Evolutionary conservation across 2,797 vertebrate genomes (phyloP).

Genomic region (Simalia tracyae): DNA sequence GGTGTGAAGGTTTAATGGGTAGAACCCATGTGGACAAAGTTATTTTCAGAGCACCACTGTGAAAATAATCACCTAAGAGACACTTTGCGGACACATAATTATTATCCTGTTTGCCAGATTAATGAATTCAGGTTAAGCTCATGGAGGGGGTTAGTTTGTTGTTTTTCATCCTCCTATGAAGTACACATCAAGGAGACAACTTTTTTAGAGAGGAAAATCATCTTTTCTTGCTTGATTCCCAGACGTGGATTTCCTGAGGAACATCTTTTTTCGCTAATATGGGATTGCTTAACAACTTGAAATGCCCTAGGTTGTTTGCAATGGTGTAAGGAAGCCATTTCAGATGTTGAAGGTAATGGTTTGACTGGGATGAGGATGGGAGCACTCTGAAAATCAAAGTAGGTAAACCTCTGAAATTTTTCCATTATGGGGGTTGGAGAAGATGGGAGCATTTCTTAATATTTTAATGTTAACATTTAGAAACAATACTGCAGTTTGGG

Average conservation of each 20-base stretch:
- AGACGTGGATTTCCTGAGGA: conserved; percentile 48
- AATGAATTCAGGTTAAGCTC: conserved; percentile 69
- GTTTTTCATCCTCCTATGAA: conserved; percentile 11
- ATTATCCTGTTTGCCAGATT: conserved; percentile 66
- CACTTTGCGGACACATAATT: conserved; percentile 65
- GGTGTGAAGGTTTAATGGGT: conserved; percentile 43
- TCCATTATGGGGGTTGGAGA: no score
- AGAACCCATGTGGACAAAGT: conserved; percentile 57
- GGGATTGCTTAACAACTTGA: neutral
- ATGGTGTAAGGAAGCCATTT: neutral
- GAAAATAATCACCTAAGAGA: conserved; percentile 63
- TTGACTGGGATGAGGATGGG: neutral
- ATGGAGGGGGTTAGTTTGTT: neutral
- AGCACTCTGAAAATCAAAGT: no score
- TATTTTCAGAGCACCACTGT: conserved; percentile 60
- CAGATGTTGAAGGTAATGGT: no score
- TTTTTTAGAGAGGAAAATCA: conserved; percentile 46
- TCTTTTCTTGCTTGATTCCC: conserved; percentile 47
- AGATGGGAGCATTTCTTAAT: neutral
- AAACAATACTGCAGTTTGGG: no score
- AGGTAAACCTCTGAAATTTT: no score
- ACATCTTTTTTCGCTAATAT: conserved; percentile 21
- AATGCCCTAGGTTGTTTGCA: conserved; percentile 26
- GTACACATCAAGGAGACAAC: conserved; percentile 58
- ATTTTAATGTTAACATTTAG: no score